Percentiles rank a stretch among this genome's conserved stretches.
These are phyloP conservation scores for Nycticebus coucang DNA, from an alignment of 2,113 vertebrate genomes.

Conservation along the genomic window DNA sequence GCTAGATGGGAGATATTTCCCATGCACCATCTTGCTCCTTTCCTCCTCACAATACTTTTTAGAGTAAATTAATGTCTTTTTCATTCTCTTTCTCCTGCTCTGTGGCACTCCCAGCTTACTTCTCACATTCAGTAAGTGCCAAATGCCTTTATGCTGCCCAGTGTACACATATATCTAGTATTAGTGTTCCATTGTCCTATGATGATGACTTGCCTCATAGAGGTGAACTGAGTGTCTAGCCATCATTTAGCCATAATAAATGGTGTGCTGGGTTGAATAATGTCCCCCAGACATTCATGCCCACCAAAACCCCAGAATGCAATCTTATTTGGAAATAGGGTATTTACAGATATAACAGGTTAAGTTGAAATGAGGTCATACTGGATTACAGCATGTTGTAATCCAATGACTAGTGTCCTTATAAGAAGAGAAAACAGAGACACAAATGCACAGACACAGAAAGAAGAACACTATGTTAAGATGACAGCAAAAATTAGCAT, in stretches of 20 bases:
- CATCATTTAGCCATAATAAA: neutral
- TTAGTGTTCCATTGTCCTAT: neutral
- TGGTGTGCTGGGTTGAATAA: neutral
- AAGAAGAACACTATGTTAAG: neutral
- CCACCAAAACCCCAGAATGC: neutral
- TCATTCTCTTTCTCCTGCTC: neutral
- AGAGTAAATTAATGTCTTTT: neutral
- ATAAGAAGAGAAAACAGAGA: slow-evolving; percentile 43
- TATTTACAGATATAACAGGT: slow-evolving; percentile 17
- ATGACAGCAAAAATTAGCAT: neutral
- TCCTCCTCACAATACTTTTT: slow-evolving; percentile 27
- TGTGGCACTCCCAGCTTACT: neutral
- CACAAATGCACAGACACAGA: neutral
- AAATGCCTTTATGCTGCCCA: neutral
- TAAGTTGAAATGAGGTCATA: slow-evolving; percentile 3
- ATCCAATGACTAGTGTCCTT: neutral
- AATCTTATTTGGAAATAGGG: neutral
- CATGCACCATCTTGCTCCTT: too few species aligned
- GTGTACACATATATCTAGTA: neutral
- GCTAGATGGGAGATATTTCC: too few species aligned
- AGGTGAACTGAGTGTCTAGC: neutral
- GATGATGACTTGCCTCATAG: neutral
- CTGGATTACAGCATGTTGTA: neutral
- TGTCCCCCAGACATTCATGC: neutral
- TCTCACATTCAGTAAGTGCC: neutral